phyloP scores from a whole-genome alignment of 2,113 vertebrate genomes.

The Bos taurus region DNA sequence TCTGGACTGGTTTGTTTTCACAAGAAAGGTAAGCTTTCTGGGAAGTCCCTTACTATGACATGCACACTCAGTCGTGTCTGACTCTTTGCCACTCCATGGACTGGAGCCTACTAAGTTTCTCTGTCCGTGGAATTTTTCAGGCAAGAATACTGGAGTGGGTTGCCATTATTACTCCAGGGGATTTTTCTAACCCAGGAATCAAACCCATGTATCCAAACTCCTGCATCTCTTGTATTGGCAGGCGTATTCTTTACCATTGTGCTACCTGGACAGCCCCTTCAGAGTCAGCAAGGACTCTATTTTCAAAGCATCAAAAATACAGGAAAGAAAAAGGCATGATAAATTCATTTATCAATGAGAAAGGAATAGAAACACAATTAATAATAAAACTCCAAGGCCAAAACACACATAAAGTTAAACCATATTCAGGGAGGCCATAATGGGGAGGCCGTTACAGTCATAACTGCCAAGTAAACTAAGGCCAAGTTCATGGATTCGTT shows the following conservation, averaged over 20 bases:
- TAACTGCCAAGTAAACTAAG: background rate
- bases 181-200: background rate
- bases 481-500: background rate
- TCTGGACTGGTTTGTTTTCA: background rate
- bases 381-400: background rate
- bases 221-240: background rate
- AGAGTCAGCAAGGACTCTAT: background rate
- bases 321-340: background rate
- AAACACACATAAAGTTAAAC: background rate
- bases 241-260: fast-evolving
- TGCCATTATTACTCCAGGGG: background rate
- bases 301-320: background rate
- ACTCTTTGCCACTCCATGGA: background rate
- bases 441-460: background rate
- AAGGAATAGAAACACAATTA: background rate
- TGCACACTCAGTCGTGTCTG: background rate
- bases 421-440: fast-evolving
- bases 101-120: background rate
- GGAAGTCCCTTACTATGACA: background rate
- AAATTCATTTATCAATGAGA: background rate
- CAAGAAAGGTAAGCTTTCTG: background rate
- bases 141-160: background rate
- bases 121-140: background rate
- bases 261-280: background rate
- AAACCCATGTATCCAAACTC: background rate